phyloP scores from a whole-genome alignment of 2,113 vertebrate species.

The Australoheros scitulus region DNA sequence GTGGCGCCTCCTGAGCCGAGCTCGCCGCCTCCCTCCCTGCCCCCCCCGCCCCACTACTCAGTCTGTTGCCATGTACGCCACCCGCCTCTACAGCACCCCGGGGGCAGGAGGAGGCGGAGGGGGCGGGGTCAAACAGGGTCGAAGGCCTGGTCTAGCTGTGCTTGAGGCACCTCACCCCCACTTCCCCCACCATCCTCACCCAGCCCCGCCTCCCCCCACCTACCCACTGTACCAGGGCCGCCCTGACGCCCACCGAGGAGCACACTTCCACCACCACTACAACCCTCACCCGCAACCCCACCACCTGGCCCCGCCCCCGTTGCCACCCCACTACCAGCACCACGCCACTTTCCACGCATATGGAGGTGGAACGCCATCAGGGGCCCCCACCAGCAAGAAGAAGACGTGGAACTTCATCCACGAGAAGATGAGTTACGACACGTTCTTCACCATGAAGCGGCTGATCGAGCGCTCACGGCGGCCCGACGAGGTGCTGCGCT shows the following conservation, averaged over 20 bases:
- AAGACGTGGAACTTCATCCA: constrained; percentile 90
- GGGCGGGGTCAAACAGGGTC: constrained; percentile 70
- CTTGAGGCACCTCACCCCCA: constrained; percentile 64
- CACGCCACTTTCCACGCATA: constrained; percentile 58
- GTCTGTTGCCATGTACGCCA: constrained; percentile 54
- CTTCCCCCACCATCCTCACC: constrained; percentile 49
- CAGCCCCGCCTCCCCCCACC: constrained; percentile 40
- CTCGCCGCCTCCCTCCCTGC: constrained; percentile 22
- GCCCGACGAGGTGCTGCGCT: constrained; percentile 90
- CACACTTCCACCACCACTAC: constrained; percentile 69
- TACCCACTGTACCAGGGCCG: constrained; percentile 73
- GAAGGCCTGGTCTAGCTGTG: constrained; percentile 69
- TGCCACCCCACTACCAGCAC: constrained; percentile 67
- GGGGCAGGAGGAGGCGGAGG: constrained; percentile 43
- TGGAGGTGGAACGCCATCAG: neutral
- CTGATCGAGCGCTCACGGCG: constrained; percentile 89
- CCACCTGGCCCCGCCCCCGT: constrained; percentile 59
- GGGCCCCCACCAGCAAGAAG: constrained; percentile 67
- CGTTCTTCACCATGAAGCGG: constrained; percentile 91
- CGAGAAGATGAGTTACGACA: constrained; percentile 90
- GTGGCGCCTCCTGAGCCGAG: constrained; percentile 64
- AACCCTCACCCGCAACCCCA: constrained; percentile 59
- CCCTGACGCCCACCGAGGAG: constrained; percentile 33
- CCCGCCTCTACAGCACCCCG: constrained; percentile 36
- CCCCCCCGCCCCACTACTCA: neutral